These are phyloP conservation scores for Ptychobarbus kaznakovi DNA, from an alignment of 2,797 vertebrate genomes.

Conservation along the genomic window DNA sequence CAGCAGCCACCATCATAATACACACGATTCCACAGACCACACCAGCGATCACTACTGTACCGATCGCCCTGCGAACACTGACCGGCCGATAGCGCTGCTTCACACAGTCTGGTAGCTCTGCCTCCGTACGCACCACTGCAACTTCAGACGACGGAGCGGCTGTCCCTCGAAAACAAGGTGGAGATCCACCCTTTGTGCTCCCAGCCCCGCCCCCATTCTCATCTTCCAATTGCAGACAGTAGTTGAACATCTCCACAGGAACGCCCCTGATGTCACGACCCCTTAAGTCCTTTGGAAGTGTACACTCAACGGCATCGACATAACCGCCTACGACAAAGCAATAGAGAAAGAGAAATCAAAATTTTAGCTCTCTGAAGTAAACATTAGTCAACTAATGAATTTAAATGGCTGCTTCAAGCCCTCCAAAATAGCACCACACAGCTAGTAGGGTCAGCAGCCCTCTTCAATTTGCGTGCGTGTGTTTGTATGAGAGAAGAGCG, in stretches of 20 bases:
- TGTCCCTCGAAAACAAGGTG: conserved; percentile 76
- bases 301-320: conserved; percentile 92
- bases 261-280: conserved; percentile 94
- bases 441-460: conserved; percentile 26
- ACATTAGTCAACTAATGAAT: conserved; percentile 38
- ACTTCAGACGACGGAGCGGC: conserved; percentile 54
- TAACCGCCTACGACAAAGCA: conserved; percentile 77
- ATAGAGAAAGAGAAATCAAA: conserved; percentile 28
- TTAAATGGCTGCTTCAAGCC: conserved; percentile 33
- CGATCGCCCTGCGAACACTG: conserved; percentile 94
- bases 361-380: conserved; percentile 6
- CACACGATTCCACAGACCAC: conserved; percentile 97
- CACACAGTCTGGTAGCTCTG: conserved; percentile 84
- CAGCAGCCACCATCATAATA: conserved; percentile 99
- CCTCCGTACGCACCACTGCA: conserved; percentile 63
- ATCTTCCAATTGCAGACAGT: conserved; percentile 94
- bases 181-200: conserved; percentile 65
- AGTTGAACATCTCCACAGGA: conserved; percentile 99
- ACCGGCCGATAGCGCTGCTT: conserved; percentile 89
- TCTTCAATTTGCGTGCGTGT: conserved; percentile 28
- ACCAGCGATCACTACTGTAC: conserved; percentile 95
- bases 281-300: conserved; percentile 95
- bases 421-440: conserved; percentile 30
- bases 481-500: conserved; percentile 20
- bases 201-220: conserved; percentile 84